A percentile compares a stretch with the other conserved stretches of the same genome.
phyloP scores from a whole-genome alignment of 2,888 invertebrate genomes.

The Cenopis cana region DNA sequence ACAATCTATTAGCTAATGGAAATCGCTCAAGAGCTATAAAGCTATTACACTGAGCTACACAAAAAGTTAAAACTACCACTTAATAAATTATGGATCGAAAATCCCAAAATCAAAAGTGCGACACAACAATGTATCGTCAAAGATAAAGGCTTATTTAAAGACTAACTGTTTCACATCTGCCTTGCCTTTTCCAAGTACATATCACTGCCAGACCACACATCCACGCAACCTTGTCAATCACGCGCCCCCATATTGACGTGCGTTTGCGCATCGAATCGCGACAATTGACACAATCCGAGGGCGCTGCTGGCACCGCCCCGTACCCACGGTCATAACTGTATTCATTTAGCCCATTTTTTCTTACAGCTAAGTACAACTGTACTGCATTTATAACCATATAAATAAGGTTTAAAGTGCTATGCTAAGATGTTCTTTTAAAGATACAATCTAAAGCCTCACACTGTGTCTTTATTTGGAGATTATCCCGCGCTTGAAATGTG shows the following conservation, averaged over 20 bases:
- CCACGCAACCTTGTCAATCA: conserved; percentile 56
- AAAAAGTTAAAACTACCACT: no score
- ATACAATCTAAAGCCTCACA: conserved; percentile 28
- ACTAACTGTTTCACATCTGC: conserved; percentile 13
- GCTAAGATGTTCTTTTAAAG: conserved; percentile 7
- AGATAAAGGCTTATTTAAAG: no score
- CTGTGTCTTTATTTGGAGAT: conserved; percentile 46
- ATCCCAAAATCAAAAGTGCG: no score
- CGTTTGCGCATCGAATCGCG: conserved; percentile 64
- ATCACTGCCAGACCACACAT: conserved; percentile 23
- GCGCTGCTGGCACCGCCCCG: conserved; percentile 57
- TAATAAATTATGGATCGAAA: no score
- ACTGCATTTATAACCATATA: background rate
- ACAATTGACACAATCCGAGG: conserved; percentile 68
- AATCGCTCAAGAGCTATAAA: no score
- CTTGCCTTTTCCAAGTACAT: background rate
- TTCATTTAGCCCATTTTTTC: conserved; percentile 48
- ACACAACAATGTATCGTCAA: no score
- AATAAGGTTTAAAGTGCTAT: conserved; percentile 14
- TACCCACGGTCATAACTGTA: conserved; percentile 56
- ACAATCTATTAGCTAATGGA: no score
- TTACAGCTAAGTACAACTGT: background rate
- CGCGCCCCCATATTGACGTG: conserved; percentile 46
- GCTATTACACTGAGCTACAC: no score
- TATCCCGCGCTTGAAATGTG: conserved; percentile 50